Evolutionary conservation across 2,113 vertebrate genomes (phyloP).

Genomic region (Microtus richardsoni): DNA sequence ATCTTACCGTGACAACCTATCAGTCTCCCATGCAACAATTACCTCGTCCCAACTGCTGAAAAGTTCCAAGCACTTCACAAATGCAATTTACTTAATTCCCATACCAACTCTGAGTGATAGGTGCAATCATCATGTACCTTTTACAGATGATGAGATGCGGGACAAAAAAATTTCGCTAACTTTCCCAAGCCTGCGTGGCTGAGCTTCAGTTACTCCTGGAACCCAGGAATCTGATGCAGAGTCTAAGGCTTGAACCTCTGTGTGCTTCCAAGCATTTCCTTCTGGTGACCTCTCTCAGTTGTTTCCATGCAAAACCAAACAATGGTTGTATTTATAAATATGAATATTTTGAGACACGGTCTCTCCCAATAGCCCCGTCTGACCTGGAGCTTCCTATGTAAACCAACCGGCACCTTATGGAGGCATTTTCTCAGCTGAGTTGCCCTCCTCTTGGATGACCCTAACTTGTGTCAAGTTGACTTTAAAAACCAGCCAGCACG

Average conservation of each 20-base stretch:
- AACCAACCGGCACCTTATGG: background rate
- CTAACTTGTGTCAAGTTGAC: background rate
- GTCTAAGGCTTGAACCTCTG: background rate
- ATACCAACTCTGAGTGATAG: background rate
- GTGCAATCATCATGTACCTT: background rate
- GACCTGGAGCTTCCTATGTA: background rate
- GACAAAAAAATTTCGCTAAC: background rate
- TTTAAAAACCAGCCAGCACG: background rate
- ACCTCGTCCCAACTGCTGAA: background rate
- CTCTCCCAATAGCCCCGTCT: background rate
- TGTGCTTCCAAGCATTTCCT: background rate
- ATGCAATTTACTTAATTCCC: background rate
- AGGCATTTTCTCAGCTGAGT: background rate
- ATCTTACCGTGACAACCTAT: background rate
- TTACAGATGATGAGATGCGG: background rate
- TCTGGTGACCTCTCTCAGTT: background rate
- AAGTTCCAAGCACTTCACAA: background rate
- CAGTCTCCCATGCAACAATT: background rate
- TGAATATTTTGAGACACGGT: background rate
- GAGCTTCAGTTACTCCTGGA: background rate
- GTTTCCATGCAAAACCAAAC: background rate
- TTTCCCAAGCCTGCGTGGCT: background rate
- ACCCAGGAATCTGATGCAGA: background rate
- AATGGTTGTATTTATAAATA: background rate
- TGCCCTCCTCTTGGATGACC: background rate